Base-by-base conservation (phyloP, 2,113 vertebrate genomes). In the Leptobrachium ailaonicum region DNA sequence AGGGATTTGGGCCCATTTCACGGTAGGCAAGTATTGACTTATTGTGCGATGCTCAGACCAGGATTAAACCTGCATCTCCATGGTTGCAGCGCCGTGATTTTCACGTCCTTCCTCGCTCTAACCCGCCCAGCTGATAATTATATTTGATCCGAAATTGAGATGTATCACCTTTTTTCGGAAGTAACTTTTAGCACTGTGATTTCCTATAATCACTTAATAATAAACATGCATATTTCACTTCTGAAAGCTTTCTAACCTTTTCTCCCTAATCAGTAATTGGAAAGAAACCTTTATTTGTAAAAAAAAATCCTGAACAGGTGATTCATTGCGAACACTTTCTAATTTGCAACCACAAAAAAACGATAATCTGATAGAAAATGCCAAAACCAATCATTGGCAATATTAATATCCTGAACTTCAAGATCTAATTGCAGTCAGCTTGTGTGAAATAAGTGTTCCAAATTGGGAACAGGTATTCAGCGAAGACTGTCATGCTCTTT, bases 331-430 rank as follows among this genome's bases (percentile, higher is more conserved):
- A 53, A 6, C 7, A 43, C 74, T 60, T 42, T 32, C 56, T 60
- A 60, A 53, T 66, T 79, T 79, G 40, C n/a, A 54, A 73, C 68
- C 69, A 53, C n/a, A n/a, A n/a, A 42, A 72, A 20, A 66, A 53
- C 40, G 63, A 44, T 40, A 72, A 79, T 72, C 77, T 73, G 47
- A 73, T 56, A 66, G 77, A 43, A 77, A 80, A 80, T 73, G 60
- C 45, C 71, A 66, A 66, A 73, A 73, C 60, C 71, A 80, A 73
- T 80, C 41, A 73, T 2, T 70, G 60, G 41, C 44, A 71, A 50
- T 67, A 73, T 73, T 73, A 58, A 67, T 73, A 79, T 67, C 62
- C 62, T 73, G 71, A 80, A 80, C 14, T 56, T 80, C 69, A 66
- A 44, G 40, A 44, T 73, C 40, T 80, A 80, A 80, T 80, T 66